Conservation (phyloP, 2,113 vertebrate species). For the Alectura lathami region DNA sequence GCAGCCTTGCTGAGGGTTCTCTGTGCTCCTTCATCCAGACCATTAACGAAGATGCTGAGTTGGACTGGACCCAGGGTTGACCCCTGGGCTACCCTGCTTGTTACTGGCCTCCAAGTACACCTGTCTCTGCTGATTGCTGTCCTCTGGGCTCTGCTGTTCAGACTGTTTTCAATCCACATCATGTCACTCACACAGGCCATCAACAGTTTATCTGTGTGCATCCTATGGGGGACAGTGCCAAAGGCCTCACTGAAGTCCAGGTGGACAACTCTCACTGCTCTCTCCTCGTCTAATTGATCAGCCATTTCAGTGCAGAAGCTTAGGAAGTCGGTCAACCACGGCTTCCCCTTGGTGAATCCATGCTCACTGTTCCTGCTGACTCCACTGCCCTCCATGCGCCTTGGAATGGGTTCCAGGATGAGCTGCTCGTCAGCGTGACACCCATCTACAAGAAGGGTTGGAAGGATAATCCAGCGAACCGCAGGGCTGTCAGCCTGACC, state of each 20-base stretch:
- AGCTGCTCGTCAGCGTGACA: too few species aligned
- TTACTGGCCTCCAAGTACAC: background rate
- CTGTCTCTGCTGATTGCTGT: background rate
- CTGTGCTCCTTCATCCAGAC: background rate
- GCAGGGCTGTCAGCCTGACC: too few species aligned
- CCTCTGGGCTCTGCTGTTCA: background rate
- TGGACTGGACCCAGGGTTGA: background rate
- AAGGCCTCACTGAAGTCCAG: background rate
- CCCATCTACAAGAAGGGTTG: too few species aligned
- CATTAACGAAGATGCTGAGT: background rate
- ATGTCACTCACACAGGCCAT: background rate
- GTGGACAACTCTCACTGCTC: too few species aligned
- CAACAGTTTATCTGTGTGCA: background rate
- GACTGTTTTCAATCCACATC: background rate
- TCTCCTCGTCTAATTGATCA: too few species aligned
- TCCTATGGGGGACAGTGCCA: background rate
- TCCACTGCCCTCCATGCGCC: too few species aligned
- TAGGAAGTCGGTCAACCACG: too few species aligned
- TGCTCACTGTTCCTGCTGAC: too few species aligned
- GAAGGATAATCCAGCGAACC: too few species aligned
- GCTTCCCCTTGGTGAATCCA: too few species aligned
- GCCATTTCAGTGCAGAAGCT: too few species aligned
- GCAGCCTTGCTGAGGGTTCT: background rate
- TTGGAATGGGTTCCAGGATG: too few species aligned
- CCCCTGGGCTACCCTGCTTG: background rate